These are phyloP conservation scores for Dryadula phaetusa DNA, from an alignment of 2,888 invertebrate species.

Conservation along the genomic window DNA sequence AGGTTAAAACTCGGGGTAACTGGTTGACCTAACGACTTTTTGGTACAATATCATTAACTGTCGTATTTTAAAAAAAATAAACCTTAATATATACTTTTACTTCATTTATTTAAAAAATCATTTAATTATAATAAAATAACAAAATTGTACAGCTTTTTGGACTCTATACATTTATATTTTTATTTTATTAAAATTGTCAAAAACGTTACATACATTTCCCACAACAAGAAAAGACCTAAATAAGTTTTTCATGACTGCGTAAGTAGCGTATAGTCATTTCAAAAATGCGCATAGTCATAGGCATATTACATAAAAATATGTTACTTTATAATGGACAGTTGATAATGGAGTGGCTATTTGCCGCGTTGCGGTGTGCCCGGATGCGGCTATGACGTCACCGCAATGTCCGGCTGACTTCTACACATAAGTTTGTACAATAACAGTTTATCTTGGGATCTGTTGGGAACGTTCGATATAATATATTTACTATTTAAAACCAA, in stretches of 20 bases:
- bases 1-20: constrained; percentile 16
- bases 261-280: not conserved
- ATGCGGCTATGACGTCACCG: constrained; percentile 70
- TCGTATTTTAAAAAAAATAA: not conserved
- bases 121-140: not conserved
- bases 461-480: not conserved
- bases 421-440: constrained; percentile 18
- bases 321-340: constrained; percentile 47
- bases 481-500: not conserved
- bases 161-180: too few relatives aligned
- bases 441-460: constrained; percentile 17
- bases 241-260: not conserved
- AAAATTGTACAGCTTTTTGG: too few relatives aligned
- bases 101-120: not conserved
- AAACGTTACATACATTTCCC: too few relatives aligned
- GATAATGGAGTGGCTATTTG: constrained; percentile 55
- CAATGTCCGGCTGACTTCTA: constrained; percentile 44
- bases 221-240: not conserved
- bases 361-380: constrained; percentile 66
- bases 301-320: constrained; percentile 44
- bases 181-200: too few relatives aligned
- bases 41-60: not conserved
- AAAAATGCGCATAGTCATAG: constrained; percentile 33
- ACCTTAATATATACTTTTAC: not conserved
- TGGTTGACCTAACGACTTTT: constrained; percentile 9